Evolutionary conservation across 2,113 vertebrate genomes (phyloP).

Genomic region (Sylvilagus bachmani): DNA sequence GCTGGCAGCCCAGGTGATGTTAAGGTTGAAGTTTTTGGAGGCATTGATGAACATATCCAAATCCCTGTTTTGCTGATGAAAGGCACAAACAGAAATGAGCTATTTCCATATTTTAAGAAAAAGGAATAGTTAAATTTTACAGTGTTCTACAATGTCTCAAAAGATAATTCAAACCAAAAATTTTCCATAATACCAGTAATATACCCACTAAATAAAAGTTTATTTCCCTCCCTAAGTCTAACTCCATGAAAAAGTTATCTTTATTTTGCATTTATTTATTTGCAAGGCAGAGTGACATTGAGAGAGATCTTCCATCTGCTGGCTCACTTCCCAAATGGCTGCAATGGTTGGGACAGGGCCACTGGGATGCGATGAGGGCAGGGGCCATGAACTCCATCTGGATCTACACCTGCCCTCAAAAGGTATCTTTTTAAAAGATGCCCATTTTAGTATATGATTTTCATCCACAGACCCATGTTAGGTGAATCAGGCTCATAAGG

Average conservation of each 20-base stretch:
- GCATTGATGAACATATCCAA: conserved; percentile 99
- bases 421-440: background rate
- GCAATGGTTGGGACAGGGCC: too few relatives aligned
- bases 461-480: background rate
- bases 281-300: too few relatives aligned
- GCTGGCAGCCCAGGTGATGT: conserved; percentile 98
- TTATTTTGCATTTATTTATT: too few relatives aligned
- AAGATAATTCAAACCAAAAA: conserved; percentile 34
- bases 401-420: too few relatives aligned
- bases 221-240: conserved; percentile 10
- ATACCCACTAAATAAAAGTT: conserved; percentile 35
- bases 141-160: conserved; percentile 39
- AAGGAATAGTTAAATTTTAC: conserved; percentile 45
- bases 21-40: conserved; percentile 99
- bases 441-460: background rate
- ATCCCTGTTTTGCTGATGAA: conserved; percentile 95
- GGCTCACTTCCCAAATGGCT: too few relatives aligned
- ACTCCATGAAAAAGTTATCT: background rate
- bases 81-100: conserved; percentile 52
- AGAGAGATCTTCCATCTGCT: too few relatives aligned
- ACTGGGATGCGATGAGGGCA: too few relatives aligned
- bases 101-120: conserved; percentile 56
- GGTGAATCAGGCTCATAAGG: background rate
- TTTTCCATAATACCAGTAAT: conserved; percentile 45
- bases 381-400: too few relatives aligned